Percentiles rank a stretch among this genome's conserved stretches.
phyloP scores from a whole-genome alignment of 2,113 vertebrate genomes.

The Amphiprion ocellaris region DNA sequence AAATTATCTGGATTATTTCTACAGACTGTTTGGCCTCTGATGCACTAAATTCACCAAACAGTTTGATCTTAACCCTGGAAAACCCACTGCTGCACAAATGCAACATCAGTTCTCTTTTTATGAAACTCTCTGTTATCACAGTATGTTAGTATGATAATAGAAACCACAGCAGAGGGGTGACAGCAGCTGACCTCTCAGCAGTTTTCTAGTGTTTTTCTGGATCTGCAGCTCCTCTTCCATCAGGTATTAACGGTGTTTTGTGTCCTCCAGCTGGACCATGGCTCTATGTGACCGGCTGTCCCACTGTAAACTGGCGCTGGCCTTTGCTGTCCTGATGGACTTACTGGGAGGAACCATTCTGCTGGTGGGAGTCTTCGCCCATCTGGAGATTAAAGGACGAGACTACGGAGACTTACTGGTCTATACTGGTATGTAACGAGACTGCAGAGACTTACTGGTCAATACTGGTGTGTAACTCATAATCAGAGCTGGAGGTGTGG shows the following conservation, averaged over 20 bases:
- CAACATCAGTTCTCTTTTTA: too few relatives aligned
- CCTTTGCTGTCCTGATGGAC: slow-evolving; percentile 88
- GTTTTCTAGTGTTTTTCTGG: neutral
- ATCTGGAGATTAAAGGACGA: slow-evolving; percentile 84
- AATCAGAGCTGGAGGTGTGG: too few relatives aligned
- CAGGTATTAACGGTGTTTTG: neutral
- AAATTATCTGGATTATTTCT: too few relatives aligned
- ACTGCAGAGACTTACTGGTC: slow-evolving; percentile 91
- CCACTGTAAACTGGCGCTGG: slow-evolving; percentile 89
- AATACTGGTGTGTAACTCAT: slow-evolving; percentile 78
- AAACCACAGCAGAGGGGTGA: too few relatives aligned
- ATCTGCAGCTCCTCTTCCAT: neutral
- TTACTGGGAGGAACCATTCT: slow-evolving; percentile 86
- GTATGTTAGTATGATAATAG: too few relatives aligned
- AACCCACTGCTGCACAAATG: too few relatives aligned
- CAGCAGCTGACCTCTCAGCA: neutral
- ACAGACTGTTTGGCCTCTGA: too few relatives aligned
- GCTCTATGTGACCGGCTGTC: slow-evolving; percentile 78
- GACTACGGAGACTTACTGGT: slow-evolving; percentile 92
- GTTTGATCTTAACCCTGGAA: too few relatives aligned
- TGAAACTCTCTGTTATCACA: too few relatives aligned
- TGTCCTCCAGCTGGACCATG: slow-evolving; percentile 60
- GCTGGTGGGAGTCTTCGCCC: slow-evolving; percentile 89
- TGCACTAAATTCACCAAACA: too few relatives aligned
- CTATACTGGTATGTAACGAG: slow-evolving; percentile 82